Evolutionary conservation across 53 echinoderm and acorn worm genomes (phyloP), one percentile per base, ranked within the genome.

Genomic region (Henricia sp.): DNA sequence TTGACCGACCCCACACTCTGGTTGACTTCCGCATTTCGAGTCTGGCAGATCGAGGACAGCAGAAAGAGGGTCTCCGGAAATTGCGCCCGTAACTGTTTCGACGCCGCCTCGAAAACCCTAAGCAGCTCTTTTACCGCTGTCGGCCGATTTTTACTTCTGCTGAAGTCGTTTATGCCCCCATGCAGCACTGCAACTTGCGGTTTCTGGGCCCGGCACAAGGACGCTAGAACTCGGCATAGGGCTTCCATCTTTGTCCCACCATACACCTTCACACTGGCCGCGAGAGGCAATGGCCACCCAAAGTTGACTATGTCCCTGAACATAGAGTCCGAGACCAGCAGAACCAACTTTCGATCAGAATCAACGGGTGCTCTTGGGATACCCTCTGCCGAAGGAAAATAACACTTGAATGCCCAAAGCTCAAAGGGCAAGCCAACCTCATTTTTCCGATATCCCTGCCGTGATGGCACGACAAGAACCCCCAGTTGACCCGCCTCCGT

Each of bases 231-330:
- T 27, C 39, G 36, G 36, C 38, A 54, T 23, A 74, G 74, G 37
- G 74, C 55, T 37, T 34, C 39, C 74, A 74, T 51, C 57, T 39
- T 74, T 74, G 74, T 57, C 23, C 74, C 41, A 13, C 74, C 58
- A 13, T 56, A 11, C 13, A 57, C 57, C 11, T 56, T 39, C 21
- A 74, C 57, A 21, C 39, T 38, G 57, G 40, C 58, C 38, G 13
- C 38, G 6, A 74, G 56, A 6, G 23, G 57, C 13, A 58, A 14
- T 3, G 57, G 74, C 74, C 56, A 74, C 10, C 25, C 56, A 37
- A 74, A 74, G 2, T 10, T 39, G 39, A 20, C 38, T 37, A 74
- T 74, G 13, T 28, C 55, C 38, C 35, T 74, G 38, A 55, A 55
- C 57, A 74, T 74, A 26, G 74, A 74, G 24, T 55, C 57, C 1